Evolutionary conservation across 2,113 vertebrate genomes (phyloP).

Genomic region (Mesocricetus auratus): DNA sequence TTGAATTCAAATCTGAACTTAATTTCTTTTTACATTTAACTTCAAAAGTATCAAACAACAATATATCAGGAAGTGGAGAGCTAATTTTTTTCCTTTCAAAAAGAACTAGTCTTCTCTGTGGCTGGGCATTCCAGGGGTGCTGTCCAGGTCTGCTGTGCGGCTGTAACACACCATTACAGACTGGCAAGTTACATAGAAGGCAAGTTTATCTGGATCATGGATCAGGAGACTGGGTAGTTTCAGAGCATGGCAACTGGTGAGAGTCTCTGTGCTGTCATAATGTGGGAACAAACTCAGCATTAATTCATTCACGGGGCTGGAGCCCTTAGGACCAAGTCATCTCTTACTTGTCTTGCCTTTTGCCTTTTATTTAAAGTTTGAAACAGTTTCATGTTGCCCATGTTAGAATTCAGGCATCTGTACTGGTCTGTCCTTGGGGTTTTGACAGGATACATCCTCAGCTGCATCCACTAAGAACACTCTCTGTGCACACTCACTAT

Average conservation of each 20-base stretch:
- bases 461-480: too few species aligned
- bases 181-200: neutral
- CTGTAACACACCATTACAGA: neutral
- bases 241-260: neutral
- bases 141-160: neutral
- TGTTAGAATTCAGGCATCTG: too few species aligned
- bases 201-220: neutral
- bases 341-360: neutral
- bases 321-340: neutral
- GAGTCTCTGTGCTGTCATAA: neutral
- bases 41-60: constrained; percentile 36
- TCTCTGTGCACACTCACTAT: too few species aligned
- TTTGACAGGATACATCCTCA: too few species aligned
- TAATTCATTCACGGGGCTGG: neutral
- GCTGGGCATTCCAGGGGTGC: neutral
- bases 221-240: neutral
- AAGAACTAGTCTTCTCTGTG: neutral
- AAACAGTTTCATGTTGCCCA: neutral
- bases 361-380: neutral
- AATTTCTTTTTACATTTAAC: constrained; percentile 54
- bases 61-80: neutral
- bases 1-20: constrained; percentile 59
- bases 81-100: neutral
- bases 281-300: neutral
- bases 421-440: too few species aligned